Evolutionary conservation across 2,113 vertebrate species (phyloP).

Genomic region (Carlito syrichta): DNA sequence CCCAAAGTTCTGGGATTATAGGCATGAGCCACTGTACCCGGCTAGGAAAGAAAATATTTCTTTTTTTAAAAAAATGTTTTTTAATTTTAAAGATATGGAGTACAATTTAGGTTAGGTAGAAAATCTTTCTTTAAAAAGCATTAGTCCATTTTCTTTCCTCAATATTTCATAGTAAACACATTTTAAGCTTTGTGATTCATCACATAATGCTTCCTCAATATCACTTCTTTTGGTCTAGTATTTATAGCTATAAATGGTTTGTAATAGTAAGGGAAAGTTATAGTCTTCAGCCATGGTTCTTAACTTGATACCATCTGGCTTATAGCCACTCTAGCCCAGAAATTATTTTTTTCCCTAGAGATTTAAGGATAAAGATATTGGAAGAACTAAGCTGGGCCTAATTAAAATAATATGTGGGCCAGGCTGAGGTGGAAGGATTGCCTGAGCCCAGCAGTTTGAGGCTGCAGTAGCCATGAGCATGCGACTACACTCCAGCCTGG

Average conservation of each 20-base stretch:
- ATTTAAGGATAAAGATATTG: neutral
- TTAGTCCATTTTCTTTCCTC: neutral
- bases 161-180: neutral
- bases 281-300: neutral
- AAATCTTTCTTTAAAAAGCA: neutral
- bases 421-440: too few species aligned
- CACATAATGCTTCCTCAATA: neutral
- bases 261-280: neutral
- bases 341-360: conserved; percentile 17
- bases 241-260: neutral
- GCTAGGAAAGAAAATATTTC: too few species aligned
- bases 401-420: conserved; percentile 49
- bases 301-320: neutral
- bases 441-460: too few species aligned
- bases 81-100: too few species aligned
- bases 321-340: neutral
- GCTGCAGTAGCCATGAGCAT: too few species aligned
- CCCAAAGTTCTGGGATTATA: too few species aligned
- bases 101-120: too few species aligned
- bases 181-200: neutral
- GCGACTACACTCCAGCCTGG: too few species aligned
- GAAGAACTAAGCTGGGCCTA: neutral
- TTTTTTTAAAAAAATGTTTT: too few species aligned
- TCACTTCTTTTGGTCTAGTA: neutral
- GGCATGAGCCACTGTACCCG: too few species aligned